Percentiles rank a stretch among this genome's conserved stretches.
Evolutionary conservation across 2,888 invertebrate species (phyloP).

Genomic region (Microctonus hyperodae): DNA sequence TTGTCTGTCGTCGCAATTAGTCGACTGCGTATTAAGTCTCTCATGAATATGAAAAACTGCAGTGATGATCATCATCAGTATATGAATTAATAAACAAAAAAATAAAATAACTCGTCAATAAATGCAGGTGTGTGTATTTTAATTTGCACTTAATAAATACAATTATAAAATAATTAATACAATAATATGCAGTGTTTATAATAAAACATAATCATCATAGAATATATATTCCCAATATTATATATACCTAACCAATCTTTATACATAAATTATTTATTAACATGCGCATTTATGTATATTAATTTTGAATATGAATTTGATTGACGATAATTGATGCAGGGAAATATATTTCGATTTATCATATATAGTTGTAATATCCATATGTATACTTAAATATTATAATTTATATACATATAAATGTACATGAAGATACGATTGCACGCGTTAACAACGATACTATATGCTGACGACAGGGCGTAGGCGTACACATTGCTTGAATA

Average conservation of each 20-base stretch:
- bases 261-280: no score
- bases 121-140: not conserved
- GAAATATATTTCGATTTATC: no score
- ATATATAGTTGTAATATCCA: not conserved
- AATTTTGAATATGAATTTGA: no score
- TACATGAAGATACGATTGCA: not conserved
- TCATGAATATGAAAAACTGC: constrained; percentile 15
- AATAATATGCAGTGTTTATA: not conserved
- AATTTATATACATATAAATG: not conserved
- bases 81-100: no score
- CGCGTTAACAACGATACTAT: constrained; percentile 19
- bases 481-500: constrained; percentile 18
- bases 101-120: no score
- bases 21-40: constrained; percentile 16
- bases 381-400: not conserved
- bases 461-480: constrained; percentile 18
- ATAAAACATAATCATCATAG: not conserved
- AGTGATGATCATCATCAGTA: not conserved
- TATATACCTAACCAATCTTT: no score
- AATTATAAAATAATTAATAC: no score
- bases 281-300: not conserved
- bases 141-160: not conserved
- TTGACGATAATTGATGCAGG: no score
- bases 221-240: no score
- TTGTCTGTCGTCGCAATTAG: constrained; percentile 20